Evolutionary conservation across 2,113 vertebrate species (phyloP).

Genomic region (Opisthocomus hoazin): DNA sequence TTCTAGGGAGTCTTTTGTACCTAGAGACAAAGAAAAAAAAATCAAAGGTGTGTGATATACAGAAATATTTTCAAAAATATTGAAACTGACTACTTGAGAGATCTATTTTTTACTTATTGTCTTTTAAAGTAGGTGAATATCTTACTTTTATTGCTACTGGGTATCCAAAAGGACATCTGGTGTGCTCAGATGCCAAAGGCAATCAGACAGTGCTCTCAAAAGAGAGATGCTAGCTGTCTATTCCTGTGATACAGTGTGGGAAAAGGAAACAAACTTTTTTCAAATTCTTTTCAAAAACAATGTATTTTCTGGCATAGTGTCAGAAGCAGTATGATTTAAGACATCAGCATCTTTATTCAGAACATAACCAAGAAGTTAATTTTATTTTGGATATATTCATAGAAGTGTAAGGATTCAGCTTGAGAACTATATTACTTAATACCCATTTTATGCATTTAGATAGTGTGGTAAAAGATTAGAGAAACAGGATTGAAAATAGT

Average conservation of each 20-base stretch:
- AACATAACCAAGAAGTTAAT: background rate
- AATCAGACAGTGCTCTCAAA: background rate
- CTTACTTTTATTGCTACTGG: background rate
- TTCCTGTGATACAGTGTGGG: background rate
- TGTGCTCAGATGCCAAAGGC: background rate
- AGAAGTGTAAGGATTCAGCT: background rate
- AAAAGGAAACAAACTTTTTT: background rate
- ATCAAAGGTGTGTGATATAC: background rate
- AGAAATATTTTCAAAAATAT: background rate
- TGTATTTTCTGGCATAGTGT: background rate
- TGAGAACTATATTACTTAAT: background rate
- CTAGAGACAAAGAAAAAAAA: background rate
- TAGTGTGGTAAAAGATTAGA: background rate
- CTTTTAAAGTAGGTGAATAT: background rate
- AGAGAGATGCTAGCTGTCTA: background rate
- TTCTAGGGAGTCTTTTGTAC: background rate
- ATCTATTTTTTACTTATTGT: background rate
- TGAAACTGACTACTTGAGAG: background rate
- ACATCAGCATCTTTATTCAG: background rate
- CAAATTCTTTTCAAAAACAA: background rate
- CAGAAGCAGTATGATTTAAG: background rate
- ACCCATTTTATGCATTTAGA: background rate
- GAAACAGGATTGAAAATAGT: background rate
- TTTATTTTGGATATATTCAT: background rate
- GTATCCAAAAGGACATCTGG: background rate